Conservation (phyloP, 2,113 vertebrate genomes). For the Corydoras maculifer region DNA sequence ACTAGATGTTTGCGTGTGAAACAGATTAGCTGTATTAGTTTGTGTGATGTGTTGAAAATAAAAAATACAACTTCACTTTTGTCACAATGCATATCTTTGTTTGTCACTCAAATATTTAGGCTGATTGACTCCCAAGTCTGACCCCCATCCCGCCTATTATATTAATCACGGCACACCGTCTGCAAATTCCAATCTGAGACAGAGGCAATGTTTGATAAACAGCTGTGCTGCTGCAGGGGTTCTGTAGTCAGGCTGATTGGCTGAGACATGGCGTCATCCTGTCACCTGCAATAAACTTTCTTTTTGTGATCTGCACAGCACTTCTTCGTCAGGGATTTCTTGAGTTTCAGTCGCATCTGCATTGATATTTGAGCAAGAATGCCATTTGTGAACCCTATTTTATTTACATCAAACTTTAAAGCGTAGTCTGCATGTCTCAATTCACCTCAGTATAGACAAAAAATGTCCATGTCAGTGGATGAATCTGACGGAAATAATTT, state of each 20-base stretch:
- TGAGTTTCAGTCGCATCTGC: neutral
- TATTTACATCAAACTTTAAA: no score
- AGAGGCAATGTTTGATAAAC: conserved; percentile 41
- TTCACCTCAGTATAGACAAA: no score
- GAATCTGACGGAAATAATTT: conserved; percentile 8
- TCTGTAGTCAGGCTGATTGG: conserved; percentile 25
- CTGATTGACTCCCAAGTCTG: conserved; percentile 24
- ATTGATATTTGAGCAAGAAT: conserved; percentile 10
- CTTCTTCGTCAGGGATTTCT: conserved; percentile 15
- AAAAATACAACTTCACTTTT: conserved; percentile 29
- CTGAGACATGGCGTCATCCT: conserved; percentile 27
- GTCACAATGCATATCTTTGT: conserved; percentile 46
- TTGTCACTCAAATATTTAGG: conserved; percentile 44
- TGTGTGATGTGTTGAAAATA: neutral
- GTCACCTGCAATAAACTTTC: conserved; percentile 38
- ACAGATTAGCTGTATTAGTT: conserved; percentile 6
- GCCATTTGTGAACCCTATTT: neutral
- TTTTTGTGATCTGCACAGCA: conserved; percentile 1
- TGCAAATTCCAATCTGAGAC: conserved; percentile 32
- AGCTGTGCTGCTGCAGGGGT: conserved; percentile 12
- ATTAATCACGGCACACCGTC: conserved; percentile 33
- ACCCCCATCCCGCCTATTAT: conserved; percentile 34
- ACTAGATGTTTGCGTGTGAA: conserved; percentile 28
- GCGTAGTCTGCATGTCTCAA: no score
- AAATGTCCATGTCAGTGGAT: neutral